Base-by-base conservation (phyloP, 2,888 invertebrate species). In the Cyclophora albipunctata region DNA sequence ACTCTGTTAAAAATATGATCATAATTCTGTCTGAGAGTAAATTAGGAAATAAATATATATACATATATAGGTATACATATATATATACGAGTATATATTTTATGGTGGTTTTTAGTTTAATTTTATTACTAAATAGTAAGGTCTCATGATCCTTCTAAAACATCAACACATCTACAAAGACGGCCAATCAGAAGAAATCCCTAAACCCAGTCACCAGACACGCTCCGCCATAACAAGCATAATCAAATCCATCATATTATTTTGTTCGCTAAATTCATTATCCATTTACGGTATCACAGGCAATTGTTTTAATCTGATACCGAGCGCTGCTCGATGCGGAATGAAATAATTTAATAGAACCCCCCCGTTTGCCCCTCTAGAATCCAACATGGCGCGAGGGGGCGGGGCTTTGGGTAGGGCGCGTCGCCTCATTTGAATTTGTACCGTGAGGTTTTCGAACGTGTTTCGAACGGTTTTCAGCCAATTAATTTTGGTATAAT, bases 291-390 rank as follows among this genome's bases (percentile, higher is more conserved):
- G 81, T 83, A 81, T 83, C 75, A 75, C 79, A 80, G 84, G 86
- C 87, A 87, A 88, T 88, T 87, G 85, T 84, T 86, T 84, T 86
- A 87, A 88, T 88, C 87, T 84, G 84, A 85, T 86, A 85, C 74
- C 81, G 73, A 73, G 73, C 80, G 76, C 81, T 77, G 87, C 84
- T 78, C 81, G 79, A 82, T 83, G 84, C 78, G 79, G 84, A 87
- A 85, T 87, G 87, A 87, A 87, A 88, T 88, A 82, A 88, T 88
- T 88, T 83, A 86, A 84, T 85, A 84, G 84, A 37, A 5, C 37
- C 73, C 82, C 80, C 79, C 81, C 82, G 69, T 44, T 49, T 44
- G 46, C 55, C 66, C 74, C 70, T 78, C 78, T 71, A 70, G 71
- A 66, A 80, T 83, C 66, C 86, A 87, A 86, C 81, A 86, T 85